These are phyloP conservation scores for western clawed frog (Xenopus tropicalis) DNA, from an alignment of 2,113 vertebrate species.

Conservation along the genomic window DNA sequence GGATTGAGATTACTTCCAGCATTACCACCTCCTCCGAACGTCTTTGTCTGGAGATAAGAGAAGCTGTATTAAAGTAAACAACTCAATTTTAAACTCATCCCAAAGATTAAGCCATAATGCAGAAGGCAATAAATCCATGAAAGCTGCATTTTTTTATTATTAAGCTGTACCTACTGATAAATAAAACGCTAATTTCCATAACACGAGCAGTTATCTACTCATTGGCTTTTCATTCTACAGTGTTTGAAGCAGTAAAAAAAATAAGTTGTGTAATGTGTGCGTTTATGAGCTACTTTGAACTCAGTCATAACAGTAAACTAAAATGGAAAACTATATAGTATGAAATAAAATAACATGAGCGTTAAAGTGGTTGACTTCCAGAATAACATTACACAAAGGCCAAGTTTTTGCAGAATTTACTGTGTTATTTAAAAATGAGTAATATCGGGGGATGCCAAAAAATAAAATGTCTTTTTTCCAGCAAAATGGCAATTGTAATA, in stretches of 20 bases:
- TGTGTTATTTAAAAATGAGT: slow-evolving; percentile 18
- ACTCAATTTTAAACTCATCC: slow-evolving; percentile 46
- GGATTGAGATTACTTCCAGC: slow-evolving; percentile 83
- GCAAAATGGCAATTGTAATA: not conserved
- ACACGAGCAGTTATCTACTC: slow-evolving; percentile 1
- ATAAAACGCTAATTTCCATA: slow-evolving; percentile 44
- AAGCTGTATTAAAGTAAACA: slow-evolving; percentile 47
- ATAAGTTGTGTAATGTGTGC: slow-evolving; percentile 33
- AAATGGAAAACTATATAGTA: slow-evolving; percentile 34
- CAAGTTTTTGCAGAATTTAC: rapidly evolving
- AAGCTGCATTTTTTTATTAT: slow-evolving; percentile 36
- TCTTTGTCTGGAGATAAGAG: slow-evolving; percentile 73
- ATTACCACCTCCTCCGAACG: slow-evolving; percentile 88
- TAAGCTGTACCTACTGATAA: slow-evolving; percentile 43
- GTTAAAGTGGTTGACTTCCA: slow-evolving; percentile 31
- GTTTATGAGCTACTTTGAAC: slow-evolving; percentile 43
- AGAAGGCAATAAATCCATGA: slow-evolving; percentile 27
- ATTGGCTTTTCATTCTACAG: not conserved
- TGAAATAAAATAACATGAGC: slow-evolving; percentile 40
- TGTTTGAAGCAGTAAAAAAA: slow-evolving; percentile 41
- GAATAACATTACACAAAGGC: slow-evolving; percentile 16
- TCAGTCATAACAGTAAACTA: slow-evolving; percentile 36
- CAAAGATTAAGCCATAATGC: slow-evolving; percentile 45
- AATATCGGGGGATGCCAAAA: slow-evolving; percentile 1
- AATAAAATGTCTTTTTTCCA: not conserved